A percentile compares a stretch with the other conserved stretches of the same genome.
phyloP scores from a whole-genome alignment of 1,140 invertebrate species.

The Fopius arisanus region DNA sequence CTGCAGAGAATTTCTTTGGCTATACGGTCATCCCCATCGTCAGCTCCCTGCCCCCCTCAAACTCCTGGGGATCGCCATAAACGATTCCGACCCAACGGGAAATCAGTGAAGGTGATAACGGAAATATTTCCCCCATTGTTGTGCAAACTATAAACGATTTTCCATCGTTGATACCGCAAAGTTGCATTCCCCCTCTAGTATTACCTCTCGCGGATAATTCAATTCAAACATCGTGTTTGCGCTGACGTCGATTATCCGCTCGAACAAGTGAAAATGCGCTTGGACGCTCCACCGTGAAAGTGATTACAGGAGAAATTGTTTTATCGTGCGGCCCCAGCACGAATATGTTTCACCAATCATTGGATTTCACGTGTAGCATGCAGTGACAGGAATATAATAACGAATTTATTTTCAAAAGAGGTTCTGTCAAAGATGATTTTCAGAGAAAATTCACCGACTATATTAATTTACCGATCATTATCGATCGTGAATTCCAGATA shows the following conservation, averaged over 20 bases:
- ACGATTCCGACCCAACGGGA: neutral
- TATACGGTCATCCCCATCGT: too few relatives aligned
- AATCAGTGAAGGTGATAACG: neutral
- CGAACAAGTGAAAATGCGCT: neutral
- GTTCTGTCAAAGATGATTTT: neutral
- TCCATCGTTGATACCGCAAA: neutral
- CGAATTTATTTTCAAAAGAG: neutral
- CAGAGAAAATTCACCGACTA: too few relatives aligned
- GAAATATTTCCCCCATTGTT: neutral
- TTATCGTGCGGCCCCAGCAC: neutral
- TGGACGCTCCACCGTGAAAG: neutral
- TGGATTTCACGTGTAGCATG: neutral
- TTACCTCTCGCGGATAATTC: neutral
- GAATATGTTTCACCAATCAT: neutral
- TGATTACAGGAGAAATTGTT: conserved; percentile 9
- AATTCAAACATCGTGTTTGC: neutral
- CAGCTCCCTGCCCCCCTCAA: too few relatives aligned
- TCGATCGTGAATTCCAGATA: too few relatives aligned
- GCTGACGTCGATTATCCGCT: conserved; percentile 1
- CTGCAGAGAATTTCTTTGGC: too few relatives aligned
- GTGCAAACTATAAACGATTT: neutral
- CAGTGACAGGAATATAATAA: neutral
- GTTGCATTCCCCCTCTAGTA: neutral
- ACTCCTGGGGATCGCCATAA: neutral
- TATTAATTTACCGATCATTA: too few relatives aligned